Percentiles rank a stretch among this genome's conserved stretches.
Conservation (phyloP, 2,888 invertebrate genomes). For the Brassicogethes aeneus region DNA sequence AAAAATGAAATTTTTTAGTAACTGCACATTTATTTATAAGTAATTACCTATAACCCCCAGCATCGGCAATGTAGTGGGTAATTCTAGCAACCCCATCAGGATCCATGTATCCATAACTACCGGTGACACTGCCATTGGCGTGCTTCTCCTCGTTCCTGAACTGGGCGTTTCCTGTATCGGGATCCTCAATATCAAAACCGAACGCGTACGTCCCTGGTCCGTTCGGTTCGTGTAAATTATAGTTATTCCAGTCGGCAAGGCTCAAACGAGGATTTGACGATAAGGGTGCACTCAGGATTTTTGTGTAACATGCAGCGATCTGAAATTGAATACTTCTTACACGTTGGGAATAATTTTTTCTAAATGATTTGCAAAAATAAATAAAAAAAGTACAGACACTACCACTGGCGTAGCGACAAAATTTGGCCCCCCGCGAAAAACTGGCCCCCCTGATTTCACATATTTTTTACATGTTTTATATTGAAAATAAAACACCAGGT, state of each 20-base stretch:
- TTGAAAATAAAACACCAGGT: too few relatives aligned
- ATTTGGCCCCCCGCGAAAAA: too few relatives aligned
- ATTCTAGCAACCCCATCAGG: constrained; percentile 52
- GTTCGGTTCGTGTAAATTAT: constrained; percentile 37
- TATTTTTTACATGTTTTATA: too few relatives aligned
- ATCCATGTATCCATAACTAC: constrained; percentile 63
- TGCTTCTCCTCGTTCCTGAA: constrained; percentile 62
- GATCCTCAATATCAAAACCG: constrained; percentile 62
- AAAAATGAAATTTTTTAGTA: constrained; percentile 6
- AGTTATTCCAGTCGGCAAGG: constrained; percentile 36
- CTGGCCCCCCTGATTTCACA: too few relatives aligned
- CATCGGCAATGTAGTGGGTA: constrained; percentile 57
- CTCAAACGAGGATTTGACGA: constrained; percentile 20
- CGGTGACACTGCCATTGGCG: constrained; percentile 61
- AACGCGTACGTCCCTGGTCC: constrained; percentile 62
- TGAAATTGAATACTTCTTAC: too few relatives aligned
- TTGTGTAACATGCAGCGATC: too few relatives aligned
- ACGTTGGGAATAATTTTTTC: too few relatives aligned
- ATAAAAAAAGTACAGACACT: too few relatives aligned
- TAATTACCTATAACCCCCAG: constrained; percentile 54
- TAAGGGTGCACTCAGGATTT: background rate
- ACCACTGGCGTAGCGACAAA: too few relatives aligned
- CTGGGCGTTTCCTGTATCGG: constrained; percentile 55
- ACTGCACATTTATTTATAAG: background rate
- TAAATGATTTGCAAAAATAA: too few relatives aligned